Base-by-base conservation (phyloP, 1,140 invertebrate species). In the Drosophila pseudoobscura region DNA sequence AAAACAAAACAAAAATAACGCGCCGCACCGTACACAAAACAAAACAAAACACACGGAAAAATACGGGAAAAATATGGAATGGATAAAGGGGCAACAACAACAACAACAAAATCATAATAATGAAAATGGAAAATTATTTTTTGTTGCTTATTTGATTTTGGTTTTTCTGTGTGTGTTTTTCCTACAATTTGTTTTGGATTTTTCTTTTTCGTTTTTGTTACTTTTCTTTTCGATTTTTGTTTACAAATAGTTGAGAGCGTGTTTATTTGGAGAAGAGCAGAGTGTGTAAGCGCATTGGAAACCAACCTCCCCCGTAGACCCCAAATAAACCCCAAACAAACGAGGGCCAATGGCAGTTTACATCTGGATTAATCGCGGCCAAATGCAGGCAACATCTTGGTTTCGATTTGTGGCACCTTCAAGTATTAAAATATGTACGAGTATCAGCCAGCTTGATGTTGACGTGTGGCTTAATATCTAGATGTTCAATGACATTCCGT, bases 401-500 rank as follows among this genome's bases (percentile, higher is more conserved):
- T 57, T 49, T 56, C 45, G 17, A 43, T 69, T 69, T 35, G 63
- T 50, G 51, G 52, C 66, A 69, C 66, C 63, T 69, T 69, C 35
- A 39, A 13, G 11, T 13, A 39, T 11, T 3, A 4, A 39, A 39
- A 39, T 11, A 29, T 46, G 17, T 24, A 54, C 43, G 45, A 50
- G 24, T 47, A 9, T 65, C 45, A 35, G 20, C 6, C 43, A 45
- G 39, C 39, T 17, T 77, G 47, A 58, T 53, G 58, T 22, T 77
- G 47, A 58, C 49, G 62, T 60, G 39, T 52, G 41, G 68, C 73
- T 80, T 60, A 61, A 79, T 85, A 85, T 85, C 80, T 85, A 73
- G 77, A 85, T 85, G 80, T 84, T 85, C 73, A 84, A 80, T 77
- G 80, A 77, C 73, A 85, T 85, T 77, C 68, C 58, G 46, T 58